Percentiles rank a stretch among this genome's conserved stretches.
Evolutionary conservation across 2,797 vertebrate species (phyloP).

Genomic region (Eulemur mongoz): DNA sequence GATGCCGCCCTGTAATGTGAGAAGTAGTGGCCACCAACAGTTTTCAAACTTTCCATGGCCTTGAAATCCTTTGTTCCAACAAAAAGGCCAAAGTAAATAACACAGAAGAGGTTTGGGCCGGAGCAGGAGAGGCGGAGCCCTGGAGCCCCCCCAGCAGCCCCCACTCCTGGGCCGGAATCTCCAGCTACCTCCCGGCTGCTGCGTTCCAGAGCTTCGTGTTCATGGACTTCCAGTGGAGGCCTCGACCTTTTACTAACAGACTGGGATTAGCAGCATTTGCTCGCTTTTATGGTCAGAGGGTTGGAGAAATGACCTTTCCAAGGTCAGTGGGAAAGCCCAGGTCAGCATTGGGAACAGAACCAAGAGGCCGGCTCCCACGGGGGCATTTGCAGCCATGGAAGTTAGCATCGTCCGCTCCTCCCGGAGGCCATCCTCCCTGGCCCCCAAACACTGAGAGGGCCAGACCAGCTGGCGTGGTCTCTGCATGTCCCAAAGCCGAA

Average conservation of each 20-base stretch:
- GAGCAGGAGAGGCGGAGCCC: background rate
- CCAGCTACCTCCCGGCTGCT: background rate
- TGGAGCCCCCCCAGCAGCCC: background rate
- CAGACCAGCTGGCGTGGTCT: background rate
- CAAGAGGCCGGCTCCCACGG: background rate
- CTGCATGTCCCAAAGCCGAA: background rate
- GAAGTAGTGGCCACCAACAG: background rate
- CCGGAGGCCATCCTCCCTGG: background rate
- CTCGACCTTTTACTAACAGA: background rate
- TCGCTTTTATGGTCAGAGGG: background rate
- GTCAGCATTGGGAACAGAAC: background rate
- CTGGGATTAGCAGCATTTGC: too few species aligned
- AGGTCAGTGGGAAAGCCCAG: background rate
- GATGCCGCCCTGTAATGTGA: background rate
- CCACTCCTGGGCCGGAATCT: background rate
- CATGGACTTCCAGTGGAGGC: background rate
- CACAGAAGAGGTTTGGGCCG: background rate
- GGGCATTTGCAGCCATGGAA: background rate
- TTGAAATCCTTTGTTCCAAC: background rate
- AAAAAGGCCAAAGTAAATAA: background rate
- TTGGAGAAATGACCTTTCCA: background rate
- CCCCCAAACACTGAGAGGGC: background rate
- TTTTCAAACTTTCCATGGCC: background rate
- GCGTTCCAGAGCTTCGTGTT: background rate
- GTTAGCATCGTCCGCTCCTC: background rate